These are phyloP conservation scores for Aphidoletes aphidimyza DNA, from an alignment of 2,888 invertebrate species.

Conservation along the genomic window DNA sequence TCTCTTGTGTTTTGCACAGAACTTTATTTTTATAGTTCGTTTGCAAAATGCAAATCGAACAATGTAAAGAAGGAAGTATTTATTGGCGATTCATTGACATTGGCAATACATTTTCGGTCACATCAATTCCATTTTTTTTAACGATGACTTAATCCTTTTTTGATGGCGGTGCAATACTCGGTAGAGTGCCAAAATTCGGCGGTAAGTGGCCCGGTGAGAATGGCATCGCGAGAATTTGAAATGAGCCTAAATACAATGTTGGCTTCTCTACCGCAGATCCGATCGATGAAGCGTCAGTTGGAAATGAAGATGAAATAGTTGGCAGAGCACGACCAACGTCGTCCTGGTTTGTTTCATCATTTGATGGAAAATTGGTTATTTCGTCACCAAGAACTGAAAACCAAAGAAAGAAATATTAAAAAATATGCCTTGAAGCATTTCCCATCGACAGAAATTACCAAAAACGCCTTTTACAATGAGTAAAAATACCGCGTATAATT, in stretches of 20 bases:
- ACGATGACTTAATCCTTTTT: constrained; percentile 53
- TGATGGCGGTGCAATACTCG: constrained; percentile 11
- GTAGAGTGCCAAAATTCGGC: neutral
- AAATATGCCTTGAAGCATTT: too few species aligned
- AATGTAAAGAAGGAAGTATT: constrained; percentile 30
- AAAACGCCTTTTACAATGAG: neutral
- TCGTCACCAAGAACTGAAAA: constrained; percentile 21
- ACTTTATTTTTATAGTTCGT: neutral
- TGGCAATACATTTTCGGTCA: constrained; percentile 22
- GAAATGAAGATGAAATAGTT: neutral
- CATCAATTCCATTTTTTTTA: neutral
- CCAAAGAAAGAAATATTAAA: too few species aligned
- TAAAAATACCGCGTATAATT: neutral
- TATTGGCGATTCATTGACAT: neutral
- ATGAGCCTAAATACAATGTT: constrained; percentile 38
- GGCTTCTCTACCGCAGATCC: neutral
- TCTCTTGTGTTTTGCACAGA: constrained; percentile 20
- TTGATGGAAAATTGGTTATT: neutral
- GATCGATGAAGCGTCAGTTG: neutral
- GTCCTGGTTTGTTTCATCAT: neutral
- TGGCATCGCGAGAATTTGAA: constrained; percentile 52
- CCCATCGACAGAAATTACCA: neutral
- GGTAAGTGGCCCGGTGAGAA: constrained; percentile 12
- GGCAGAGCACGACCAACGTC: neutral
- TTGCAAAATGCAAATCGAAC: constrained; percentile 17